phyloP scores from a whole-genome alignment of 2,797 vertebrate species.

The Eupleurogrammus muticus region DNA sequence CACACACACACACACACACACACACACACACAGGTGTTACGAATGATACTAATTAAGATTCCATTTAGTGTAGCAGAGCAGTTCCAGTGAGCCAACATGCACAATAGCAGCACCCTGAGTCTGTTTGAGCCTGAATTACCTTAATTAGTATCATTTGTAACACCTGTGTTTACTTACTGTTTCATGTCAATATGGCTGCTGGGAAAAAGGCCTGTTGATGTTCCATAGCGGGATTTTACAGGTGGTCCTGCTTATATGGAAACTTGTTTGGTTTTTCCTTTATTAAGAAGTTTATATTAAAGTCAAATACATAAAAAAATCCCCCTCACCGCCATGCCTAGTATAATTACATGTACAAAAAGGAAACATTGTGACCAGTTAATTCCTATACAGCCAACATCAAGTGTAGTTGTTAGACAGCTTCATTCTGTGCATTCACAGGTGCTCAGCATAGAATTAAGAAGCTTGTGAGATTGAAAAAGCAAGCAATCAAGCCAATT shows the following conservation, averaged over 20 bases:
- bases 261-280: background rate
- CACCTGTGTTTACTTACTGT: too few species aligned
- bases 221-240: background rate
- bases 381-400: constrained; percentile 33
- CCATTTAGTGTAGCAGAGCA: too few species aligned
- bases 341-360: background rate
- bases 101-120: too few species aligned
- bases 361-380: constrained; percentile 4
- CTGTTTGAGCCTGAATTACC: too few species aligned
- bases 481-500: background rate
- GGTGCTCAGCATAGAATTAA: constrained; percentile 5
- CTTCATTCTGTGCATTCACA: constrained; percentile 3
- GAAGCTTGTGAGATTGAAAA: constrained; percentile 5
- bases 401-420: background rate
- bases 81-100: too few species aligned
- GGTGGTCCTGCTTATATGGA: background rate
- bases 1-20: too few species aligned
- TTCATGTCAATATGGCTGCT: too few species aligned
- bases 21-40: too few species aligned
- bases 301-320: background rate
- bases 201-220: background rate
- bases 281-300: background rate
- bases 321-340: background rate
- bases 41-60: too few species aligned
- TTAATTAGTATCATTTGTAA: too few species aligned